phyloP scores from a whole-genome alignment of 2,797 vertebrate species.

The Anableps anableps region DNA sequence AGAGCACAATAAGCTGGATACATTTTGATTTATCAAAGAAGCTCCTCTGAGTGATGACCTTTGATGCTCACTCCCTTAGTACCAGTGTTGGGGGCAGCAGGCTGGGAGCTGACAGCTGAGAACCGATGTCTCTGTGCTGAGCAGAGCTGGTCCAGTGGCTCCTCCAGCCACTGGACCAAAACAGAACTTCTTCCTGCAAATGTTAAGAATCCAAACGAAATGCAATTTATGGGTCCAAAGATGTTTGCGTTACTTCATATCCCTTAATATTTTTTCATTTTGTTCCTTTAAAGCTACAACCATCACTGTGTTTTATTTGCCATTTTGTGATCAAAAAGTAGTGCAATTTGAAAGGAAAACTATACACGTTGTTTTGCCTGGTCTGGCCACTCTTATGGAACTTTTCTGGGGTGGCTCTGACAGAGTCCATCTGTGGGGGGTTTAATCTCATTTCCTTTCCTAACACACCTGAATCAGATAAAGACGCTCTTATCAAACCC shows the following conservation, averaged over 20 bases:
- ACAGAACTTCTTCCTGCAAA: not conserved
- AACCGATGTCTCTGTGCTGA: not conserved
- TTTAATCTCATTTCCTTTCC: too few species aligned
- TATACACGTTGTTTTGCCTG: too few species aligned
- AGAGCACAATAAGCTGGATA: not conserved
- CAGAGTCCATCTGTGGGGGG: too few species aligned
- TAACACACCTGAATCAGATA: too few species aligned
- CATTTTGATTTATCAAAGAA: conserved; percentile 1
- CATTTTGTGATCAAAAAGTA: not conserved
- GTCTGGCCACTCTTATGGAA: too few species aligned
- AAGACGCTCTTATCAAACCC: too few species aligned
- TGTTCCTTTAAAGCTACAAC: not conserved
- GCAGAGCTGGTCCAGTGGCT: not conserved
- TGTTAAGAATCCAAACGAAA: not conserved
- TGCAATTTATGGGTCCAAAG: not conserved
- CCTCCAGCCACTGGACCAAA: not conserved
- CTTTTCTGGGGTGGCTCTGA: too few species aligned
- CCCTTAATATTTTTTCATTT: not conserved
- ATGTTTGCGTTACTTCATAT: not conserved
- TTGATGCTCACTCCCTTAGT: not conserved
- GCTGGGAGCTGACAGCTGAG: not conserved
- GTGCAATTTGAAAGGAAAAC: not conserved
- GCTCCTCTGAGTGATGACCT: not conserved
- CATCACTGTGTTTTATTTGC: not conserved
- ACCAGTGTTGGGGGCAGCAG: not conserved